phyloP scores from a whole-genome alignment of 2,797 vertebrate genomes.

The Clarias laeviceps region DNA sequence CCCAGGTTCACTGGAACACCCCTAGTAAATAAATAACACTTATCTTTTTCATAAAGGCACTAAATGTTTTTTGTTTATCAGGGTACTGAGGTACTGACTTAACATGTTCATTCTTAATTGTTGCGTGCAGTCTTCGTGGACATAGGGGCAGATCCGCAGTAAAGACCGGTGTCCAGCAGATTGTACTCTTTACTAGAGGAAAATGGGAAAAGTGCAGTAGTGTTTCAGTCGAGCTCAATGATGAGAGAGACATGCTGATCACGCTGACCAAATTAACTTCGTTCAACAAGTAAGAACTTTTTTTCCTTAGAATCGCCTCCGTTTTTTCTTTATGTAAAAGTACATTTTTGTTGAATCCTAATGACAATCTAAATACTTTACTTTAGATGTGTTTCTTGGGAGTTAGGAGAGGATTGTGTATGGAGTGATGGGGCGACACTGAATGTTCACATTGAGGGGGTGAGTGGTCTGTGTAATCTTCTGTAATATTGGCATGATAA shows the following conservation, averaged over 20 bases:
- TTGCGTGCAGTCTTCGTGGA: constrained; percentile 58
- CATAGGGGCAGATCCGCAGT: constrained; percentile 63
- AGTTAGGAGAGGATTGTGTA: constrained; percentile 73
- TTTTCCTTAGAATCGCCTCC: neutral
- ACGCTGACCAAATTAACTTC: constrained; percentile 75
- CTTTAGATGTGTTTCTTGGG: constrained; percentile 77
- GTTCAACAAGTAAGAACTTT: constrained; percentile 70
- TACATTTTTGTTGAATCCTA: neutral
- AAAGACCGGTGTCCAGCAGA: constrained; percentile 65
- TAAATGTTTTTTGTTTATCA: neutral
- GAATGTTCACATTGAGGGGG: constrained; percentile 68
- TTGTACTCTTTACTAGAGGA: constrained; percentile 78
- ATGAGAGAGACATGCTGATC: constrained; percentile 64
- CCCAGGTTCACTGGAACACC: too few relatives aligned
- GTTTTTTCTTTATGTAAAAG: neutral
- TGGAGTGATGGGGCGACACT: constrained; percentile 68
- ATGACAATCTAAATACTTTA: neutral
- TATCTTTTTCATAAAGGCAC: neutral
- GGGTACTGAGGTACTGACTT: neutral
- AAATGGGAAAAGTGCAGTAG: constrained; percentile 69
- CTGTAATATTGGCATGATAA: too few relatives aligned
- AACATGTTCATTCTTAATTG: constrained; percentile 1
- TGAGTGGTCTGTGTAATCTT: constrained; percentile 55
- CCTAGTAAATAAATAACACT: too few relatives aligned
- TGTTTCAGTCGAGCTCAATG: constrained; percentile 72